phyloP scores from a whole-genome alignment of 2,888 invertebrate genomes.

The Campoletis raptor region DNA sequence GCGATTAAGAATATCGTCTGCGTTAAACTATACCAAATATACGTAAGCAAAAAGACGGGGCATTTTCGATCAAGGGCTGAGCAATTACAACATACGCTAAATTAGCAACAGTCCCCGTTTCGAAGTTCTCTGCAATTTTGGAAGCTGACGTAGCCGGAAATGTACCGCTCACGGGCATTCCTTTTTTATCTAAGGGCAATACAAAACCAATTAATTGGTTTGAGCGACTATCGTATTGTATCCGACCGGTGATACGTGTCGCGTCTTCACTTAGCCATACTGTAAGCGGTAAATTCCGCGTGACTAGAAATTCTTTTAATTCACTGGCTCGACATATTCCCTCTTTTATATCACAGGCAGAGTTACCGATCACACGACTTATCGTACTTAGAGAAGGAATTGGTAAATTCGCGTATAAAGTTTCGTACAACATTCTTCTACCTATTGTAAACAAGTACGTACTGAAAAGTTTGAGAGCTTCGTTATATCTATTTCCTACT shows the following conservation, averaged over 20 bases:
- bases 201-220: constrained; percentile 74
- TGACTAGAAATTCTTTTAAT: constrained; percentile 66
- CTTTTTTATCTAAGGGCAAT: constrained; percentile 67
- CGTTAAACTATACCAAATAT: constrained; percentile 73
- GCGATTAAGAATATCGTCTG: too few relatives aligned
- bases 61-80: constrained; percentile 66
- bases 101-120: constrained; percentile 59
- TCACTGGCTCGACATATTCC: constrained; percentile 67
- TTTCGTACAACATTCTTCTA: constrained; percentile 55
- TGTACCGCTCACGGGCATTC: constrained; percentile 65
- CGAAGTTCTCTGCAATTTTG: constrained; percentile 65
- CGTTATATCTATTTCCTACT: constrained; percentile 53
- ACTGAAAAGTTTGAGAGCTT: constrained; percentile 54
- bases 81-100: constrained; percentile 66
- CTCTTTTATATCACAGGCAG: constrained; percentile 61
- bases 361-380: constrained; percentile 46
- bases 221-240: constrained; percentile 69
- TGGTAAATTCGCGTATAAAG: constrained; percentile 9
- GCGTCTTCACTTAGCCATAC: constrained; percentile 73
- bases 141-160: constrained; percentile 67
- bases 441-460: constrained; percentile 65
- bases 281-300: constrained; percentile 61
- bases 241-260: constrained; percentile 67
- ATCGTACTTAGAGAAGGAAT: constrained; percentile 66
- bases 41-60: constrained; percentile 71